A percentile compares a stretch with the other conserved stretches of the same genome.
Evolutionary conservation across 2,888 invertebrate species (phyloP).

Genomic region (Napeogenes inachia): DNA sequence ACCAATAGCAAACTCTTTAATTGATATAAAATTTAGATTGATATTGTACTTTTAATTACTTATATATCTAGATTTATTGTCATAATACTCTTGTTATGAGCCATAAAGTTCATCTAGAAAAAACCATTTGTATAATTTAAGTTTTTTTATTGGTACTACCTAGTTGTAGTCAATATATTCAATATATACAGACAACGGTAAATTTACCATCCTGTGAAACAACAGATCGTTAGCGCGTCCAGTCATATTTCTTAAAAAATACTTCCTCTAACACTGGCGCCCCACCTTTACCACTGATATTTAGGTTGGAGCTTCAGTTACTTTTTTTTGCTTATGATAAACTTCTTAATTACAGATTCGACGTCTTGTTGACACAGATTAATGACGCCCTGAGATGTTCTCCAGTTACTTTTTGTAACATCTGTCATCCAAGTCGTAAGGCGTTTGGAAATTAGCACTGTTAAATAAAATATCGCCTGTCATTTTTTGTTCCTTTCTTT

Average conservation of each 20-base stretch:
- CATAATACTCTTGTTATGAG: no score
- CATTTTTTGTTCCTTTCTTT: constrained; percentile 1
- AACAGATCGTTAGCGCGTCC: no score
- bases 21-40: no score
- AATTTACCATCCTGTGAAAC: no score
- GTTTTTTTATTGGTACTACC: no score
- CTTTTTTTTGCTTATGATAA: constrained; percentile 40
- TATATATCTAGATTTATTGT: no score
- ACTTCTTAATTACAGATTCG: constrained; percentile 42
- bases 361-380: constrained; percentile 40
- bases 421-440: constrained; percentile 15
- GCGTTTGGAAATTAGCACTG: constrained; percentile 15
- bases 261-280: constrained; percentile 14
- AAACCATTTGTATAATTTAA: no score
- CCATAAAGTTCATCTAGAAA: no score
- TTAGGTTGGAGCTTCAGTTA: constrained; percentile 32
- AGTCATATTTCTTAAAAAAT: neutral
- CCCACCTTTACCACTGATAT: constrained; percentile 23
- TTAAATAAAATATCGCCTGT: neutral
- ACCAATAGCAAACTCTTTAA: no score
- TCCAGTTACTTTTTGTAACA: constrained; percentile 19
- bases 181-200: no score
- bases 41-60: no score
- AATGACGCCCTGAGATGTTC: constrained; percentile 31
- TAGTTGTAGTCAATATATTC: no score